Percentiles rank a stretch among this genome's conserved stretches.
phyloP scores from a whole-genome alignment of 2,113 vertebrate genomes.

The Mirounga angustirostris region DNA sequence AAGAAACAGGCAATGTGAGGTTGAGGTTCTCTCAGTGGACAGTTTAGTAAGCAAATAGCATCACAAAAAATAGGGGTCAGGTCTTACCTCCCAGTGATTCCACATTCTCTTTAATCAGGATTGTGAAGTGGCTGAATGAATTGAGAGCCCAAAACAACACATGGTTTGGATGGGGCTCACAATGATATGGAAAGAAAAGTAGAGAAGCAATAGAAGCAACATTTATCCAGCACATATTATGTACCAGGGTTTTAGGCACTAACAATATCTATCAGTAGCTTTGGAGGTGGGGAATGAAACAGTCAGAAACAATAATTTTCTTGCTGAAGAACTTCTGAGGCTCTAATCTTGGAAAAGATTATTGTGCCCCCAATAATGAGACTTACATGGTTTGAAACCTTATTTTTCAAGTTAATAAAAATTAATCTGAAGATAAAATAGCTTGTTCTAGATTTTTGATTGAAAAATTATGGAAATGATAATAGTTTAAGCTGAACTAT shows the following conservation, averaged over 20 bases:
- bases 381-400: not conserved
- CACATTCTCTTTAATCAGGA: not conserved
- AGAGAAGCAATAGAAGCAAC: conserved; percentile 85
- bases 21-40: conserved; percentile 90
- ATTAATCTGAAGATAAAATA: not conserved
- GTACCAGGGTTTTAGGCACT: conserved; percentile 91
- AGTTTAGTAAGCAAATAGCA: conserved; percentile 89
- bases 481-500: not conserved
- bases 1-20: conserved; percentile 72
- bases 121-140: not conserved
- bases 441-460: not conserved
- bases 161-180: conserved; percentile 86
- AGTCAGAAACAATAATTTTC: not conserved
- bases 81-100: conserved; percentile 90
- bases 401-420: not conserved
- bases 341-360: not conserved
- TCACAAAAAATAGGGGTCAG: conserved; percentile 89
- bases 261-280: conserved; percentile 58
- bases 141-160: conserved; percentile 4
- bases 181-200: conserved; percentile 73
- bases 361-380: not conserved
- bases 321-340: not conserved
- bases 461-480: not conserved
- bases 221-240: conserved; percentile 92
- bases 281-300: not conserved